These are phyloP conservation scores for Chaetodon auriga DNA, from an alignment of 2,113 vertebrate species.

Conservation along the genomic window DNA sequence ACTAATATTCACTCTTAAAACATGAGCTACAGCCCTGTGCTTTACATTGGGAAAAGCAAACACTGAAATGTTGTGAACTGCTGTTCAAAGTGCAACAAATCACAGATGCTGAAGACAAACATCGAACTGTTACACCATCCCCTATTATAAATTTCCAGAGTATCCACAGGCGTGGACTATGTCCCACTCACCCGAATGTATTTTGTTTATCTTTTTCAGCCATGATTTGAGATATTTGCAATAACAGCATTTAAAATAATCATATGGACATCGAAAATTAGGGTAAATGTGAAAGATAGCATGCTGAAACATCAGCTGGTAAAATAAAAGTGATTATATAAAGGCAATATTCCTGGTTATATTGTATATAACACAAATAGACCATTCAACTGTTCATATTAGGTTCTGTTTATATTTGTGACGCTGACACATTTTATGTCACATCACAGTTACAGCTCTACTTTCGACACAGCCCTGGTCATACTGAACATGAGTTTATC, in stretches of 20 bases:
- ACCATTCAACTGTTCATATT: too few relatives aligned
- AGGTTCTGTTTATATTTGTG: neutral
- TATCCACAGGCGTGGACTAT: neutral
- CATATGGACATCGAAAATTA: too few relatives aligned
- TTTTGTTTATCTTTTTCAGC: neutral
- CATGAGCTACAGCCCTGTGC: neutral
- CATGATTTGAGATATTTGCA: neutral
- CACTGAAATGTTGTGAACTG: constrained; percentile 10
- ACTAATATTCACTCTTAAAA: too few relatives aligned
- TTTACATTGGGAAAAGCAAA: neutral
- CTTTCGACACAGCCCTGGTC: neutral
- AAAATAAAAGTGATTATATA: too few relatives aligned
- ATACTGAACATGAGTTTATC: neutral
- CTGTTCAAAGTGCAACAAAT: constrained; percentile 61
- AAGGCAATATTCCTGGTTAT: too few relatives aligned
- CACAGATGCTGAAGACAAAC: neutral
- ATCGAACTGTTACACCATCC: neutral
- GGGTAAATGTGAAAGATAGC: too few relatives aligned
- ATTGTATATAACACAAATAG: too few relatives aligned
- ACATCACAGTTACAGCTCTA: neutral
- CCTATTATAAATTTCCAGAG: neutral
- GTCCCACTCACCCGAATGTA: neutral
- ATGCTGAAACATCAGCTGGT: too few relatives aligned
- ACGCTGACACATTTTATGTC: too few relatives aligned
- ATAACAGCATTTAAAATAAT: too few relatives aligned